Percentiles rank a stretch among this genome's conserved stretches.
These are phyloP conservation scores for Prorops nasuta DNA, from an alignment of 1,140 invertebrate species.

Conservation along the genomic window DNA sequence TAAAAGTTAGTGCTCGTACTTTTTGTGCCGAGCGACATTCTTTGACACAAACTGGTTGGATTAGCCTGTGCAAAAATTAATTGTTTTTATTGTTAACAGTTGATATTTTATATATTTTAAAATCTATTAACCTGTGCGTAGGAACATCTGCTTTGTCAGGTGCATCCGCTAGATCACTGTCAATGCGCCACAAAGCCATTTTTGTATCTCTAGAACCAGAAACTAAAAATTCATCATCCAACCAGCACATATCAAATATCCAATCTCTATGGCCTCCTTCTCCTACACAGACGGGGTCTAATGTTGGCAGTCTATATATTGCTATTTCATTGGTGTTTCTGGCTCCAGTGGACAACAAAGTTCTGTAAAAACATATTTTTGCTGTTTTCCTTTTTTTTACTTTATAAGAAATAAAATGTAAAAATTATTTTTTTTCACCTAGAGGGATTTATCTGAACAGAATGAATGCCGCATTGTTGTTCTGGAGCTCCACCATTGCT, in stretches of 20 bases:
- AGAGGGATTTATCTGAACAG: constrained; percentile 93
- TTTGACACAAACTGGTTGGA: constrained; percentile 72
- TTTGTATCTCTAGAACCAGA: constrained; percentile 89
- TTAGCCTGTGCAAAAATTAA: constrained; percentile 41
- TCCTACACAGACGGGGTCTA: constrained; percentile 93
- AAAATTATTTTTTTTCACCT: constrained; percentile 34
- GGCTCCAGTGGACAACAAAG: constrained; percentile 88
- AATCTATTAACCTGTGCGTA: constrained; percentile 41
- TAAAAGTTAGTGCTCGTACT: constrained; percentile 85
- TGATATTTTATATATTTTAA: constrained; percentile 1
- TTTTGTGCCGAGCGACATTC: constrained; percentile 76
- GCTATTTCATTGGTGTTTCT: constrained; percentile 91
- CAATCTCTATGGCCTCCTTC: constrained; percentile 90
- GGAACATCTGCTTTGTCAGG: constrained; percentile 57
- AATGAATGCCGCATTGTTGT: constrained; percentile 87
- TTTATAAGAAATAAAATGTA: constrained; percentile 5
- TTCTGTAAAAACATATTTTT: constrained; percentile 49
- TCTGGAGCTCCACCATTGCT: constrained; percentile 58
- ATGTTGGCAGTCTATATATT: constrained; percentile 86
- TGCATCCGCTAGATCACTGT: constrained; percentile 60
- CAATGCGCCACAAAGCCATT: constrained; percentile 76
- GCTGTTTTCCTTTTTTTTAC: background rate
- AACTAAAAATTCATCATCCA: constrained; percentile 93
- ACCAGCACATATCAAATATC: constrained; percentile 94
- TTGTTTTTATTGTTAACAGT: background rate